Evolutionary conservation across 2,888 invertebrate genomes (phyloP).

Genomic region (Sceliomorpha sp.): DNA sequence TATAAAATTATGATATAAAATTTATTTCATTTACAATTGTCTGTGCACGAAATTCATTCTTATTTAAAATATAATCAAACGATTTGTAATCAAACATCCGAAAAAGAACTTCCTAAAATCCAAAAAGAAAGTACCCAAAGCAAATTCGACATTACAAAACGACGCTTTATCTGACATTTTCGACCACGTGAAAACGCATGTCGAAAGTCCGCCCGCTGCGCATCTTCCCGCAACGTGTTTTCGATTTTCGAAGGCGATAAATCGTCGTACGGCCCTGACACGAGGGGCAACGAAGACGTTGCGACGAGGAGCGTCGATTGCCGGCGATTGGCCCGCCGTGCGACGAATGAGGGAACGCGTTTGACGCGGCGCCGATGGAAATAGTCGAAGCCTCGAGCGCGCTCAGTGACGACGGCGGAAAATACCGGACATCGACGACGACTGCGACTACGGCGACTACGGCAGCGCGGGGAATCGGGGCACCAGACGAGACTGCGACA

Average conservation of each 20-base stretch:
- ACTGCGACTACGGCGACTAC: too few species aligned
- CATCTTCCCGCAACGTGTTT: conserved; percentile 11
- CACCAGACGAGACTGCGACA: conserved; percentile 31
- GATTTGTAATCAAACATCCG: too few species aligned
- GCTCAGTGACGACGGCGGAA: conserved; percentile 23
- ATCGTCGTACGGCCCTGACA: conserved; percentile 25
- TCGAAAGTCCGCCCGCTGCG: conserved; percentile 6
- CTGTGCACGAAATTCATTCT: too few species aligned
- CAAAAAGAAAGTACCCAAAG: too few species aligned
- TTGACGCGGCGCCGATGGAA: conserved; percentile 66
- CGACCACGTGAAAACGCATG: background rate
- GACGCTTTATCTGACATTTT: too few species aligned
- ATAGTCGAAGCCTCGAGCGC: conserved; percentile 66
- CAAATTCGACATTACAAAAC: too few species aligned
- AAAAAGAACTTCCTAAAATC: too few species aligned
- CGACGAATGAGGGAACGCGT: conserved; percentile 42
- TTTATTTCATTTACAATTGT: too few species aligned
- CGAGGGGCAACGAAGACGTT: conserved; percentile 29
- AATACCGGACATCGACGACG: conserved; percentile 25
- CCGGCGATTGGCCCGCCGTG: conserved; percentile 62
- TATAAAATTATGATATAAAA: too few species aligned
- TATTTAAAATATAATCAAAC: too few species aligned
- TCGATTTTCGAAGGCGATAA: too few species aligned
- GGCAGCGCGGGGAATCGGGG: conserved; percentile 25
- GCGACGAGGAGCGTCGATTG: conserved; percentile 54